Base-by-base conservation (phyloP, 1,140 invertebrate species). In the Drosophila triauraria region DNA sequence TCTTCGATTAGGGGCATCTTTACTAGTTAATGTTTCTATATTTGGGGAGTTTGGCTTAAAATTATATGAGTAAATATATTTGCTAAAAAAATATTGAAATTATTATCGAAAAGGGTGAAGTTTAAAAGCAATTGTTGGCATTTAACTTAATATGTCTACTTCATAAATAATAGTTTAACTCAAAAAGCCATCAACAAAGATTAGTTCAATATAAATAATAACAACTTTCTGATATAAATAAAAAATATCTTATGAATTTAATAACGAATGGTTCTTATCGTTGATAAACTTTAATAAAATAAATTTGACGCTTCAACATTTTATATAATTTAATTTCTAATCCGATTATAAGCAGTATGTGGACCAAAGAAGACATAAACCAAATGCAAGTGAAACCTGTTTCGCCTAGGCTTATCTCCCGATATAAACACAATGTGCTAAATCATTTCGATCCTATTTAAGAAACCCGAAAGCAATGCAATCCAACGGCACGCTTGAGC, bases 361-460 rank as follows among this genome's bases (percentile, higher is more conserved):
- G 10, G 20, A 40, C 53, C 35, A n/a, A 25, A n/a, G 13, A 32
- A 60, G 27, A 35, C 35, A 64, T 64, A 64, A 64, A 64, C 40
- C 15, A 59, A 12, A 25, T 23, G 12, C 27, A 38, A 42, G 23
- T 35, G 10, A 42, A 42, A 43, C 46, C 32, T 38, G 47, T 74
- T 40, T 68, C 8, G 25, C 2, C 2, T 47, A 13, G 20, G 20
- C 46, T 30, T 48, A 74, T 72, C 54, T 43, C 13, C n/a, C n/a
- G 13, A 71, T 70, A 72, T 59, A 48, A 35, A 20, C 9, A 71
- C 17, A 59, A 59, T 50, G 43, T 60, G 44, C 46, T 17, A 59
- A 50, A 60, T 74, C 46, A 72, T 72, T 72, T 72, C 67, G 54
- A 60, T 59, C 68, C 67, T 72, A 60, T 60, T 74, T 60, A 42